Conservation (phyloP, 1,140 invertebrate species). For the Brachionus paranguensis region DNA sequence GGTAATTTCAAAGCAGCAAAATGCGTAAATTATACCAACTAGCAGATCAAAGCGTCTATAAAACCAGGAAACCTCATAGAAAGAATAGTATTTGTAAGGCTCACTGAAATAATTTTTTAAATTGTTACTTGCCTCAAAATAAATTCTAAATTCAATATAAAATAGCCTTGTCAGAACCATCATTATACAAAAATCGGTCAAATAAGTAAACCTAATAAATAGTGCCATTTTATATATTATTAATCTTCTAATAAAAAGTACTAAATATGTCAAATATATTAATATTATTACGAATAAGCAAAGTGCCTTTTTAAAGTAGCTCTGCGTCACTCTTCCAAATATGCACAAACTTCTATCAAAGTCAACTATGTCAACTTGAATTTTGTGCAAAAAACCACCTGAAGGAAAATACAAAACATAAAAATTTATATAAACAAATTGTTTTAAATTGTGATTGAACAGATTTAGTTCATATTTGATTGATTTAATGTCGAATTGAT, state of each 20-base stretch:
- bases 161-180: not conserved
- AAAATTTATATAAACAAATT: constrained; percentile 30
- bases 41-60: not conserved
- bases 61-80: constrained; percentile 5
- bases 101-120: not conserved
- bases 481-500: constrained; percentile 14
- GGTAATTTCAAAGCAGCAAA: not conserved
- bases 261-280: not conserved
- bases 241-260: not conserved
- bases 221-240: not conserved
- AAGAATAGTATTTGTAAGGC: not conserved
- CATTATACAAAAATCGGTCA: not conserved
- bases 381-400: constrained; percentile 8
- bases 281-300: not conserved
- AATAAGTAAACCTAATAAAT: not conserved
- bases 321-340: not conserved
- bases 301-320: not conserved
- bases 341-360: not conserved
- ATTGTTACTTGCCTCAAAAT: not conserved
- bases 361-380: not conserved
- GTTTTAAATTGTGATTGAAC: constrained; percentile 16
- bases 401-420: constrained; percentile 21
- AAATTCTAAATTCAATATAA: constrained; percentile 5
- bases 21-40: constrained; percentile 1
- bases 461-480: constrained; percentile 9